Evolutionary conservation across 1,140 invertebrate genomes (phyloP), one percentile per base, ranked within the genome.

Genomic region (Proctacanthus coquilletti): DNA sequence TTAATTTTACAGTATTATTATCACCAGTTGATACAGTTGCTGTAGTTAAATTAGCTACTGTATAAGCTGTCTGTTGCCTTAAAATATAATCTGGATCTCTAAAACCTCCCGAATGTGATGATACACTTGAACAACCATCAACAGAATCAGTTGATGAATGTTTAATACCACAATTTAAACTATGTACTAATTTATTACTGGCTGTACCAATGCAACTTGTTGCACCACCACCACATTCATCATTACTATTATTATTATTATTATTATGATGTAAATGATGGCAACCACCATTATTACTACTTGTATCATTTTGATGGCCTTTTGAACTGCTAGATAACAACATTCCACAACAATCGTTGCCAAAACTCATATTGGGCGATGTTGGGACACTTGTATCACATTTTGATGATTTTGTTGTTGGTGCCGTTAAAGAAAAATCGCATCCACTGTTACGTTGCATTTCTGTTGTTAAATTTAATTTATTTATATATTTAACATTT

Each of bases 21-120:
- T n/a, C n/a, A n/a, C n/a, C n/a, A n/a, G n/a, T n/a, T n/a, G 17
- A 21, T 36, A 23, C n/a, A 14, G 18, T 18, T 11, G 14, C 21
- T 36, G 18, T n/a, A n/a, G n/a, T n/a, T n/a, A n/a, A n/a, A n/a
- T 30, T 29, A 15, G 14, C 36, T 9, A 3, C 18, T 8, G 15
- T 21, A 19, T 30, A 13, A 20, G 18, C 36, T 21, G 18, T 32
- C 18, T 34, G 30, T 21, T 31, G n/a, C n/a, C n/a, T 32, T n/a
- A 21, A 6, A 21, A 39, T 21, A 18, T 21, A 32, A n/a, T 33
- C 38, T 9, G 27, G 1, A 21, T 39, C 38, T 14, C 18, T 20
- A 34, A 39, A 39, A 9, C 38, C 38, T 15, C 30, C 38, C 18
- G 38, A 39, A 21, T 21, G 21, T 13, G 38, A 39, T 21, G 38